Evolutionary conservation across 2,113 vertebrate genomes (phyloP).

Genomic region (Malurus alboscapulatus): DNA sequence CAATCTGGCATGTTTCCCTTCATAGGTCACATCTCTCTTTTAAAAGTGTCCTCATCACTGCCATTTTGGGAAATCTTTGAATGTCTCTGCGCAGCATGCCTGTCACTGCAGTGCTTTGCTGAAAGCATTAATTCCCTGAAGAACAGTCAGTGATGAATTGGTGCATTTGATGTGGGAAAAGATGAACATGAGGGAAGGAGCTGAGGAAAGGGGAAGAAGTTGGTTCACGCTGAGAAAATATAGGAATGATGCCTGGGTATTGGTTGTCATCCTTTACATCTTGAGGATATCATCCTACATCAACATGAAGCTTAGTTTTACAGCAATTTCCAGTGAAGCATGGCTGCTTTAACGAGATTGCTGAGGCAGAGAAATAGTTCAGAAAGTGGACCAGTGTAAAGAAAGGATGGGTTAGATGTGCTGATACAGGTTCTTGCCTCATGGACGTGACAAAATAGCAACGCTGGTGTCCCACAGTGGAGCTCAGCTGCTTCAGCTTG

Average conservation of each 20-base stretch:
- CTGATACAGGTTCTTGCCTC: neutral
- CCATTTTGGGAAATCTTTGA: slow-evolving; percentile 30
- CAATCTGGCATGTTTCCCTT: neutral
- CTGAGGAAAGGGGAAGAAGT: neutral
- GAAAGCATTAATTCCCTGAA: slow-evolving; percentile 28
- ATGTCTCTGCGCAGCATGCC: neutral
- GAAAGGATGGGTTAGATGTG: fast-evolving
- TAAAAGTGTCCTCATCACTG: neutral
- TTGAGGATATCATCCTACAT: neutral
- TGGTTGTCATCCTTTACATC: neutral
- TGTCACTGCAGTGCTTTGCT: slow-evolving; percentile 14
- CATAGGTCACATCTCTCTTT: neutral
- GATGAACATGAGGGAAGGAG: neutral
- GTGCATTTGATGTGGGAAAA: neutral
- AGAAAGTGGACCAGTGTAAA: neutral
- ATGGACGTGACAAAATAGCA: neutral
- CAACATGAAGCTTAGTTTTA: neutral
- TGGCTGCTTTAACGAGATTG: neutral
- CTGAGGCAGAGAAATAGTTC: neutral
- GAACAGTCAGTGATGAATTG: neutral
- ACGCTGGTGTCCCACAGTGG: fast-evolving
- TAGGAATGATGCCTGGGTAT: neutral
- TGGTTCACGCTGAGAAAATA: neutral
- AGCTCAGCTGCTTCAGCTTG: neutral
- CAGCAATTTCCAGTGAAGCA: neutral